phyloP scores from a whole-genome alignment of 2,888 invertebrate genomes.

The Pachliopta kotzebuea region DNA sequence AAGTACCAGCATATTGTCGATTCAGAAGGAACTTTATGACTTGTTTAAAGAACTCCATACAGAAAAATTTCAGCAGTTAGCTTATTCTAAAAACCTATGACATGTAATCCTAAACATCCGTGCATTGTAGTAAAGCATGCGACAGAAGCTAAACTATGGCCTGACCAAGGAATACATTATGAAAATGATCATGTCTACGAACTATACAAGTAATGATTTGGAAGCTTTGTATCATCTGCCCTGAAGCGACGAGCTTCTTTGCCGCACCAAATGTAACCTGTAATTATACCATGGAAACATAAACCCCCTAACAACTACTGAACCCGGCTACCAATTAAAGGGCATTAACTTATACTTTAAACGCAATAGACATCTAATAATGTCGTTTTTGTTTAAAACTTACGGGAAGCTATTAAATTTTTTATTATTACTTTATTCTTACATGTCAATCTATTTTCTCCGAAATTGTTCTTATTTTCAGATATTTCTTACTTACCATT shows the following conservation, averaged over 20 bases:
- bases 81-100: too few species aligned
- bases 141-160: too few species aligned
- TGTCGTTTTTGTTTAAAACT: neutral
- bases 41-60: too few species aligned
- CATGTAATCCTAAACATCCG: too few species aligned
- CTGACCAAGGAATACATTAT: neutral
- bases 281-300: slow-evolving; percentile 26
- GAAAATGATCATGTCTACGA: slow-evolving; percentile 4
- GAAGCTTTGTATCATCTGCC: slow-evolving; percentile 23
- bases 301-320: slow-evolving; percentile 26
- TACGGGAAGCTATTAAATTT: neutral
- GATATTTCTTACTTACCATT: too few species aligned
- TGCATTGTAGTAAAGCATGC: too few species aligned
- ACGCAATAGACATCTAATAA: neutral
- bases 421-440: neutral
- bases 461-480: too few species aligned
- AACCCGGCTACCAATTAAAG: slow-evolving; percentile 21
- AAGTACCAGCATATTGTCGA: too few species aligned
- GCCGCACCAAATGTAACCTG: slow-evolving; percentile 12
- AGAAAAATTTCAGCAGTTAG: too few species aligned
- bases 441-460: neutral
- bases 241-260: slow-evolving; percentile 17
- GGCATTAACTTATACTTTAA: slow-evolving; percentile 20
- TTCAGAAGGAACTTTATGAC: too few species aligned
- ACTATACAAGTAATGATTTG: slow-evolving; percentile 18